Evolutionary conservation across 2,113 vertebrate genomes (phyloP), one percentile per base, ranked within the genome.

Genomic region (Coturnix japonica): DNA sequence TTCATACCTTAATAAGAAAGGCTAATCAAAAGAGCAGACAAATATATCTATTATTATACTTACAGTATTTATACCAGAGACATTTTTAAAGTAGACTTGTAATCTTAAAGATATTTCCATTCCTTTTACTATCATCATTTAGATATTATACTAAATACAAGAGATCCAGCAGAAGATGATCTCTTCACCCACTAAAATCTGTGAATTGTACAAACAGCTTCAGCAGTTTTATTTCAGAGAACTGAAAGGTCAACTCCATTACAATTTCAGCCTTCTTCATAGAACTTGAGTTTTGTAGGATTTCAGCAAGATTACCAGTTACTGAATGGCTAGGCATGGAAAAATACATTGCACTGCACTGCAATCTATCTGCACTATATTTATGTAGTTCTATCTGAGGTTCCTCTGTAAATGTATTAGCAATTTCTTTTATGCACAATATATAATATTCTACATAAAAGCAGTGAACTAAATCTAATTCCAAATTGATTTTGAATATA

Each of bases 31-130:
- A 70, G 2, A 51, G 54, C 44, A 53, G 87, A 89, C 31, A 67
- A 89, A 93, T 75, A 13, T n/a, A 57, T 53, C 74, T 90, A 54
- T 92, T 90, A 81, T 83, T 91, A 77, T 63, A 49, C 25, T 76
- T 82, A 70, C 46, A 59, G 25, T 64, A 51, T 90, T 90, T 85
- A 65, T 93, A 64, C 11, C 59, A 78, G 18, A 7, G 22, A 22
- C 41, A 46, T 4, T 89, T 84, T 69, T 43, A 90, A 94, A 86
- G 91, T 49, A 91, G 8, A 8, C 69, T 70, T 57, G 73, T 79
- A 65, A 49, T 71, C n/a, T 41, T 67, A 41, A n/a, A 59, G 11
- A 30, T 61, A 85, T 73, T 91, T 87, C 33, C 51, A 64, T 57
- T 33, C 22, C 81, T 65, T 80, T 64, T 6, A 25, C 31, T 90